Percentiles rank a stretch among this genome's conserved stretches.
phyloP scores from a whole-genome alignment of 2,113 vertebrate species.

The Mola mola region DNA sequence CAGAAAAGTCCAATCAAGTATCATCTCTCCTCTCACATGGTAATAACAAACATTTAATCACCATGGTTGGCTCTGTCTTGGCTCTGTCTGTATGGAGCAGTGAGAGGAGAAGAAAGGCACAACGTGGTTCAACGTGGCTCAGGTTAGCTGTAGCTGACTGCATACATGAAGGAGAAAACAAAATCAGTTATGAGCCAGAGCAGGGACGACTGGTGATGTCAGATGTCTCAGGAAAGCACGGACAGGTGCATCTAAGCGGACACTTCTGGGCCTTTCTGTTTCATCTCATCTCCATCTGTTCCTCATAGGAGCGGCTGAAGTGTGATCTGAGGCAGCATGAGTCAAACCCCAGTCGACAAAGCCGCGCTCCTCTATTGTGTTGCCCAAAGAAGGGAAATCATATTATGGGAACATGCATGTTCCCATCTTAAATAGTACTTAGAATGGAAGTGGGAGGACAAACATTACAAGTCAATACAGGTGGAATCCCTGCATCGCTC shows the following conservation, averaged over 20 bases:
- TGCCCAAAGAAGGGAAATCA: conserved; percentile 21
- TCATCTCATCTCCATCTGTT: conserved; percentile 13
- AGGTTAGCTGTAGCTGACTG: conserved; percentile 7
- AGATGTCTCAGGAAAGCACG: conserved; percentile 17
- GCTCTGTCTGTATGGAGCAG: conserved; percentile 28
- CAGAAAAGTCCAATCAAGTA: conserved; percentile 62
- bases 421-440: neutral
- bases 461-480: conserved; percentile 15
- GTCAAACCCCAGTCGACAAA: neutral
- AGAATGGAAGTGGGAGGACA: conserved; percentile 1
- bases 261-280: conserved; percentile 6
- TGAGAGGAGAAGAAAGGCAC: conserved; percentile 37
- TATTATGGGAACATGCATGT: too few species aligned
- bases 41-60: conserved; percentile 64
- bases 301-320: conserved; percentile 7
- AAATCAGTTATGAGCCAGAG: conserved; percentile 23
- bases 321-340: conserved; percentile 23
- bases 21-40: conserved; percentile 47
- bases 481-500: neutral
- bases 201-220: conserved; percentile 2
- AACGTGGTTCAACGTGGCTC: conserved; percentile 3
- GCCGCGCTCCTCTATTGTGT: conserved; percentile 2
- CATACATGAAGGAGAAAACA: conserved; percentile 8
- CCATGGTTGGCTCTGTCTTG: conserved; percentile 48
- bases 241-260: conserved; percentile 1